A percentile compares a stretch with the other conserved stretches of the same genome.
These are phyloP conservation scores for Donacobius atricapilla DNA, from an alignment of 2,113 vertebrate genomes.

Conservation along the genomic window DNA sequence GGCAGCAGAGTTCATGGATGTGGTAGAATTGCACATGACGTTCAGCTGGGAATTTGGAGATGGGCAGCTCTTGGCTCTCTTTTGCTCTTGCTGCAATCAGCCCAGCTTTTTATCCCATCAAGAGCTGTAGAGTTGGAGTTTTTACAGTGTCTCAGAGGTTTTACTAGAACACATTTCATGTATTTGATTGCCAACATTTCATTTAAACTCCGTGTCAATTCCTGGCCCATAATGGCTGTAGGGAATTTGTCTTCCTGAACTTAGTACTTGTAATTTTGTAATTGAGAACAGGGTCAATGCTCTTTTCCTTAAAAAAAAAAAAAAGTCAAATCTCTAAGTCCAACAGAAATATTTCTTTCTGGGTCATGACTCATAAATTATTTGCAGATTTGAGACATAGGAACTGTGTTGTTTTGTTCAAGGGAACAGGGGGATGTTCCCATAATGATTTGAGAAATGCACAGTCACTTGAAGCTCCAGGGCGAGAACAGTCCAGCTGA, in stretches of 20 bases:
- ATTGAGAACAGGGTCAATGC: not conserved
- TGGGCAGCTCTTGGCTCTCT: rapidly evolving
- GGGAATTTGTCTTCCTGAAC: not conserved
- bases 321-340: not conserved
- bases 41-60: not conserved
- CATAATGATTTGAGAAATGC: not conserved
- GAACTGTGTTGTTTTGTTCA: not conserved
- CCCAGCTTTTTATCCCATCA: rapidly evolving
- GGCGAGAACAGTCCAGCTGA: not conserved
- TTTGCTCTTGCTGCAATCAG: not conserved
- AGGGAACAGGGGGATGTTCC: not conserved
- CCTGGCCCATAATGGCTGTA: not conserved
- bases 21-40: rapidly evolving
- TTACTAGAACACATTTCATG: rapidly evolving
- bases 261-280: not conserved
- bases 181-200: not conserved
- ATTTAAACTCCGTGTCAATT: rapidly evolving
- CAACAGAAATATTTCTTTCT: not conserved
- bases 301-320: not conserved
- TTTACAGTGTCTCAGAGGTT: rapidly evolving
- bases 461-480: not conserved
- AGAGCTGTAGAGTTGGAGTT: not conserved
- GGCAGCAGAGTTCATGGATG: rapidly evolving
- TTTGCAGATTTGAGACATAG: not conserved
- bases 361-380: not conserved